Percentiles rank a stretch among this genome's conserved stretches.
These are phyloP conservation scores for Acrocephalus kingi DNA, from an alignment of 2,113 vertebrate genomes.

Conservation along the genomic window DNA sequence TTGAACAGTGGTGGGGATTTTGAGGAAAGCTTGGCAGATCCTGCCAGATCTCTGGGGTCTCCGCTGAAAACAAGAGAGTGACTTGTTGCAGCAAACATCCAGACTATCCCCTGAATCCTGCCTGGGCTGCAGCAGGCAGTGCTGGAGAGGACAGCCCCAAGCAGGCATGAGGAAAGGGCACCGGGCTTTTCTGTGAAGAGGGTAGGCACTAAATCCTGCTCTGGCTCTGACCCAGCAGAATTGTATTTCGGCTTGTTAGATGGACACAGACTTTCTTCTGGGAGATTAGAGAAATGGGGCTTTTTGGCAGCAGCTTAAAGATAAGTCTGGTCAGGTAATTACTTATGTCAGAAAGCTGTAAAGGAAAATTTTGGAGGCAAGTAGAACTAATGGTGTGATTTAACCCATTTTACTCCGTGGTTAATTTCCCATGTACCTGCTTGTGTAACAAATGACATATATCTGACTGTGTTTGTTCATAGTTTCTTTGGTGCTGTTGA, in stretches of 20 bases:
- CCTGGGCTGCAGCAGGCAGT: not conserved
- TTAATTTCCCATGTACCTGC: not conserved
- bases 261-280: not conserved
- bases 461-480: not conserved
- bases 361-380: not conserved
- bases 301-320: slow-evolving; percentile 18
- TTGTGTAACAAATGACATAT: not conserved
- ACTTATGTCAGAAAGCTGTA: not conserved
- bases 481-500: not conserved
- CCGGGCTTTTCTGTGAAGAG: not conserved
- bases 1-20: not conserved
- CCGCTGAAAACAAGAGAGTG: not conserved
- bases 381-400: not conserved
- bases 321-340: slow-evolving; percentile 26
- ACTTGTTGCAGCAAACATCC: slow-evolving; percentile 8
- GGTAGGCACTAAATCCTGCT: not conserved
- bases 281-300: not conserved
- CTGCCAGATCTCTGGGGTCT: not conserved
- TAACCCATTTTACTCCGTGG: not conserved
- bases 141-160: not conserved
- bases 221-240: not conserved
- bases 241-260: not conserved
- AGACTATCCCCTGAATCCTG: not conserved
- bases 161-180: not conserved
- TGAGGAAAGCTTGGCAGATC: slow-evolving; percentile 7